Evolutionary conservation across 2,113 vertebrate species (phyloP).

Genomic region (Elachura formosa): DNA sequence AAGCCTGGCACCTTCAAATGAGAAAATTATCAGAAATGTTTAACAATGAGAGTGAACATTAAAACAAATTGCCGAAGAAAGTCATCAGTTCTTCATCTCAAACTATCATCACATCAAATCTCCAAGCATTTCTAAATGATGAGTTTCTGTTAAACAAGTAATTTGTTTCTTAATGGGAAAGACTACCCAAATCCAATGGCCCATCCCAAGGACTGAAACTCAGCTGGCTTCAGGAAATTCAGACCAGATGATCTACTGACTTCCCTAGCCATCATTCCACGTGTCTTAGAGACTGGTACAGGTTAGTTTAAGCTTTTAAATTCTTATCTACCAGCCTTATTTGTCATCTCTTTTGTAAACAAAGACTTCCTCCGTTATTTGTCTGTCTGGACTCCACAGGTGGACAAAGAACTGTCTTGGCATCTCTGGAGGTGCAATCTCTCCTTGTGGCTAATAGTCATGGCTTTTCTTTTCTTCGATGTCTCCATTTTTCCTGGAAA

Average conservation of each 20-base stretch:
- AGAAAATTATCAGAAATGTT: background rate
- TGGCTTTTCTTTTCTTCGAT: background rate
- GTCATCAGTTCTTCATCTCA: background rate
- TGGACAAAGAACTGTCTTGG: background rate
- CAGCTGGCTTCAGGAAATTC: background rate
- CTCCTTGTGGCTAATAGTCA: background rate
- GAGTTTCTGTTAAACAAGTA: background rate
- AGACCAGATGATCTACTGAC: background rate
- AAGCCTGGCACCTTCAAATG: constrained; percentile 1
- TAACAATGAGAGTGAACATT: background rate
- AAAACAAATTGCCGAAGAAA: background rate
- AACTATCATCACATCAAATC: background rate
- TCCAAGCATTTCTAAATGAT: background rate
- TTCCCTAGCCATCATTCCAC: background rate
- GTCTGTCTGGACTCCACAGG: background rate
- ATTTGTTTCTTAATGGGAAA: background rate
- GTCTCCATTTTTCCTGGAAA: background rate
- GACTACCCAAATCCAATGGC: background rate
- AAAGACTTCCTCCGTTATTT: background rate
- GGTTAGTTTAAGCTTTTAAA: background rate
- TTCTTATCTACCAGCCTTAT: background rate
- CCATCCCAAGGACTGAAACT: background rate
- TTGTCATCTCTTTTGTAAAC: background rate
- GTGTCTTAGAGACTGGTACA: background rate
- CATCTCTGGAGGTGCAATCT: background rate